phyloP scores from a whole-genome alignment of 2,888 invertebrate genomes.

The Macropis europaea region DNA sequence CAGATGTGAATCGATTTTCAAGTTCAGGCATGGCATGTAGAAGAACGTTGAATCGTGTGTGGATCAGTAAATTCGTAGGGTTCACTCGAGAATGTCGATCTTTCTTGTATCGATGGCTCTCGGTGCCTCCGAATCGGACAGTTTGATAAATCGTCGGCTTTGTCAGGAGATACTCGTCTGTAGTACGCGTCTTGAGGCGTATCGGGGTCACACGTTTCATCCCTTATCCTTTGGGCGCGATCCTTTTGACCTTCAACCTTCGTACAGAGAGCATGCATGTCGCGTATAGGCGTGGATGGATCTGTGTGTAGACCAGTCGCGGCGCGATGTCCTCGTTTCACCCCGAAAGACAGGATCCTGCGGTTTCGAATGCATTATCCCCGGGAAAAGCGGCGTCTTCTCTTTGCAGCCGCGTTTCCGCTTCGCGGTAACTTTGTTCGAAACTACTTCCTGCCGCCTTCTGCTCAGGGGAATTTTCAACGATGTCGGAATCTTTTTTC shows the following conservation, averaged over 20 bases:
- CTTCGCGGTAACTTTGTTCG: constrained; percentile 44
- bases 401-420: constrained; percentile 26
- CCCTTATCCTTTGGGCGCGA: constrained; percentile 31
- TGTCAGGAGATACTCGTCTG: background rate
- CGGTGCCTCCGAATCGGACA: background rate
- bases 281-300: constrained; percentile 3
- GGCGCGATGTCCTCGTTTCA: constrained; percentile 39
- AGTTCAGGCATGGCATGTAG: too few species aligned
- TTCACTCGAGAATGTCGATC: too few species aligned
- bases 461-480: background rate
- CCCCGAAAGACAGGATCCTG: constrained; percentile 32
- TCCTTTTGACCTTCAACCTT: constrained; percentile 52
- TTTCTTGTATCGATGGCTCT: too few species aligned
- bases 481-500: background rate
- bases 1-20: too few species aligned
- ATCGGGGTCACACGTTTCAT: constrained; percentile 37
- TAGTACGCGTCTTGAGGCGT: constrained; percentile 1
- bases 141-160: background rate
- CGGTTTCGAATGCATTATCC: constrained; percentile 54
- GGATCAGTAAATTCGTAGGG: too few species aligned
- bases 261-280: background rate
- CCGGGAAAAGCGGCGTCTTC: constrained; percentile 21
- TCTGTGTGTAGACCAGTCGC: constrained; percentile 12
- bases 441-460: constrained; percentile 30
- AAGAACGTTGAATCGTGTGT: too few species aligned